These are phyloP conservation scores for Amblyteles armatorius DNA, from an alignment of 2,888 invertebrate genomes.

Conservation along the genomic window DNA sequence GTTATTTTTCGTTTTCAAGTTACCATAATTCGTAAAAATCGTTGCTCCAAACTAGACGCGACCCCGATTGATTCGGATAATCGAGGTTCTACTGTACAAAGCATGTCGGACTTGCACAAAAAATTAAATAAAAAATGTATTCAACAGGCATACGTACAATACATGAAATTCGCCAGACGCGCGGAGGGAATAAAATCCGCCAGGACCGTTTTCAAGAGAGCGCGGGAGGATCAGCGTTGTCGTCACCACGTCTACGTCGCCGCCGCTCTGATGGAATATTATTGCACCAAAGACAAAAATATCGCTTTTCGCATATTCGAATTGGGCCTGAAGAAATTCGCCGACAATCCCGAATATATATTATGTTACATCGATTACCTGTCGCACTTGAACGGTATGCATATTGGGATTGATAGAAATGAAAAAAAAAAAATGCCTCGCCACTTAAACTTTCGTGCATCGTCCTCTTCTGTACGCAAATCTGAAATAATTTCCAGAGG, in stretches of 20 bases:
- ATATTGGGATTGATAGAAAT: conserved; percentile 27
- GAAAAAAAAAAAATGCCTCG: background rate
- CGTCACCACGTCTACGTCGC: conserved; percentile 98
- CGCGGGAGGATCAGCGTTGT: conserved; percentile 93
- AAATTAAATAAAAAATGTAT: conserved; percentile 1
- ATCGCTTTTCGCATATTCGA: conserved; percentile 99
- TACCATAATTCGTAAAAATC: no score
- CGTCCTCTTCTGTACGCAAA: background rate
- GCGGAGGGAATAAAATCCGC: conserved; percentile 99
- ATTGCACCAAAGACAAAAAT: conserved; percentile 98
- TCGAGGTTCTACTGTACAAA: no score
- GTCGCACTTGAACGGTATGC: conserved; percentile 96
- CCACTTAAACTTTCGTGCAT: background rate
- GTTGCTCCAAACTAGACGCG: no score
- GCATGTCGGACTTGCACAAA: background rate
- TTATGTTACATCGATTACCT: conserved; percentile 98
- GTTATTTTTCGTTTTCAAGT: no score
- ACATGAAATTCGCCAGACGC: conserved; percentile 99
- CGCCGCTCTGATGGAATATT: conserved; percentile 99
- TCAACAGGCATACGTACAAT: conserved; percentile 96
- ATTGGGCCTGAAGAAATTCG: conserved; percentile 98
- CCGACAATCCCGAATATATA: conserved; percentile 97
- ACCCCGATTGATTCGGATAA: no score
- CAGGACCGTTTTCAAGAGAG: conserved; percentile 96
- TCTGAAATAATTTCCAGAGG: conserved; percentile 89